These are phyloP conservation scores for Austrolebias charrua DNA, from an alignment of 2,797 vertebrate genomes.

Conservation along the genomic window DNA sequence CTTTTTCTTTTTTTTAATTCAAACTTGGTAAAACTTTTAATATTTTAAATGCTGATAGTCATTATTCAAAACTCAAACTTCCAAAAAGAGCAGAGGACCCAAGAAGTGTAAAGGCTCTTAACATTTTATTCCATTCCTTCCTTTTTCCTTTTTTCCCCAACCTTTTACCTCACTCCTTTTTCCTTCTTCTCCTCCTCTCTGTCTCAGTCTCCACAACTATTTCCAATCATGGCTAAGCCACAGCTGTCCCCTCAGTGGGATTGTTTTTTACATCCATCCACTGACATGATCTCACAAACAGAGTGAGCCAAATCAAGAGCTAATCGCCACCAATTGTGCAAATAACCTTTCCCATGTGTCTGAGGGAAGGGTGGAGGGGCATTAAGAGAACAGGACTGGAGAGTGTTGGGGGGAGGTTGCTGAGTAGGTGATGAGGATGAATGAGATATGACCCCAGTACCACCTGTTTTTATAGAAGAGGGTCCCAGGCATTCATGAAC, in stretches of 20 bases:
- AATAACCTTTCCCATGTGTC: conserved; percentile 72
- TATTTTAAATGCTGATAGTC: conserved; percentile 52
- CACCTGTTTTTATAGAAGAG: conserved; percentile 68
- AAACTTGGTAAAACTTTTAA: conserved; percentile 36
- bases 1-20: conserved; percentile 27
- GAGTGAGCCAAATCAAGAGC: conserved; percentile 70
- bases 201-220: conserved; percentile 44
- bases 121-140: conserved; percentile 14
- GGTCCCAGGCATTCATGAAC: conserved; percentile 47
- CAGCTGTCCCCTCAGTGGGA: conserved; percentile 52
- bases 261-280: conserved; percentile 38
- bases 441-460: conserved; percentile 63
- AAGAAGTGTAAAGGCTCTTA: conserved; percentile 30
- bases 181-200: conserved; percentile 5
- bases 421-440: conserved; percentile 29
- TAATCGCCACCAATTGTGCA: conserved; percentile 75
- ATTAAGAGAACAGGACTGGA: conserved; percentile 8
- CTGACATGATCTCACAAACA: conserved; percentile 62
- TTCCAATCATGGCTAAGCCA: conserved; percentile 40
- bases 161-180: conserved; percentile 7
- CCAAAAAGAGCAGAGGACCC: conserved; percentile 40
- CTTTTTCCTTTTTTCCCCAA: conserved; percentile 5
- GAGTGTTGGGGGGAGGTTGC: conserved; percentile 45
- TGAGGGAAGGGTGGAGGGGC: conserved; percentile 32
- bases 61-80: conserved; percentile 54